These are phyloP conservation scores for Oreochromis niloticus DNA, from an alignment of 2,113 vertebrate species.

Conservation along the genomic window DNA sequence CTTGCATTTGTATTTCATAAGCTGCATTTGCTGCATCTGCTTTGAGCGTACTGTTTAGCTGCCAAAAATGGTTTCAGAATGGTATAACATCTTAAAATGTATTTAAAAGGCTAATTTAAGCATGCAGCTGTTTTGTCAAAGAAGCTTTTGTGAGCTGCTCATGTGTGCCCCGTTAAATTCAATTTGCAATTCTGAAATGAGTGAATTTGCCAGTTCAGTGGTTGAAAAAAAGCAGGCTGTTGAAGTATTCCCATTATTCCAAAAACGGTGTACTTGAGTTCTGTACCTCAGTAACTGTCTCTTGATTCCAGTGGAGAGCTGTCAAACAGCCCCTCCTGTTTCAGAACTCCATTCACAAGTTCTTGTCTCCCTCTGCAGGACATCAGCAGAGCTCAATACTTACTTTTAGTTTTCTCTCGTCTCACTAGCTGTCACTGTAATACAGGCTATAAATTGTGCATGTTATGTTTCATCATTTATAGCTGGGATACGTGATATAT, in stretches of 20 bases:
- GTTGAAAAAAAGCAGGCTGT: not conserved
- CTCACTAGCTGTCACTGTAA: constrained; percentile 19
- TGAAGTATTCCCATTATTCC: not conserved
- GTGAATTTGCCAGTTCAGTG: not conserved
- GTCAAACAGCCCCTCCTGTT: not conserved
- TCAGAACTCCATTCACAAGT: not conserved
- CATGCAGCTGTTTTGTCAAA: not conserved
- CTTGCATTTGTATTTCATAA: not conserved
- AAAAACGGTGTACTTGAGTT: not conserved
- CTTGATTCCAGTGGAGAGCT: not conserved
- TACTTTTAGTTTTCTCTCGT: not conserved
- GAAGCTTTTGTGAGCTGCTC: not conserved
- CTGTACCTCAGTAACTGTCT: not conserved
- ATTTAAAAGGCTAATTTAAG: not conserved
- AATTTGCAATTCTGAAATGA: not conserved
- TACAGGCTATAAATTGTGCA: not conserved
- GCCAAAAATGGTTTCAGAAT: not conserved
- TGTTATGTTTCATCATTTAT: not conserved
- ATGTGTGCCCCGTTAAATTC: not conserved
- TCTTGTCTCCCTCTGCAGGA: constrained; percentile 59
- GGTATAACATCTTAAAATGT: not conserved
- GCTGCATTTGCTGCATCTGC: not conserved
- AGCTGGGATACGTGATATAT: accelerated
- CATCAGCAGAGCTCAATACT: not conserved
- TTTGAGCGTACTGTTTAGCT: not conserved